phyloP scores from a whole-genome alignment of 2,888 invertebrate species.

The Spilarctia lutea region DNA sequence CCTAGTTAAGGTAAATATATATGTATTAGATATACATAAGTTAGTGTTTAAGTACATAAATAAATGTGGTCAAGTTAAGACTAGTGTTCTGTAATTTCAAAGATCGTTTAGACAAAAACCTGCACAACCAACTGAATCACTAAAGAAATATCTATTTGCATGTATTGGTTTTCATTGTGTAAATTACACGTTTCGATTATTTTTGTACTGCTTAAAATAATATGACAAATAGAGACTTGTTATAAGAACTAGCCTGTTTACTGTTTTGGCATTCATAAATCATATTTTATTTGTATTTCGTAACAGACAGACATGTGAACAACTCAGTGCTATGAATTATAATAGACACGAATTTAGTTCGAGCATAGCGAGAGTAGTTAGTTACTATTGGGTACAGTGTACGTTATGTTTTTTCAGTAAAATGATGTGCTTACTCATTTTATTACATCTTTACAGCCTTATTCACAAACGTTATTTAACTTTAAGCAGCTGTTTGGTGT shows the following conservation, averaged over 20 bases:
- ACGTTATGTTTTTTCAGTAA: background rate
- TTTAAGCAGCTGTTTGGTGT: background rate
- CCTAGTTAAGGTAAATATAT: conserved; percentile 40
- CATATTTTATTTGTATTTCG: background rate
- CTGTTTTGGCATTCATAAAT: background rate
- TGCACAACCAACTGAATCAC: background rate
- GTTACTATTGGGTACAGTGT: too few relatives aligned
- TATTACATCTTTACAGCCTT: background rate
- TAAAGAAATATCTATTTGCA: background rate
- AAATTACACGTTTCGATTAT: background rate
- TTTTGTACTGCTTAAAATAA: background rate
- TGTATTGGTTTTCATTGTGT: background rate
- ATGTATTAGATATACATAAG: conserved; percentile 35
- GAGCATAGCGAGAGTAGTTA: background rate
- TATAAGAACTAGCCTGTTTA: background rate
- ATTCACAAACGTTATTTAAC: too few relatives aligned
- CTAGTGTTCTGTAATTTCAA: conserved; percentile 16
- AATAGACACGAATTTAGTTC: background rate
- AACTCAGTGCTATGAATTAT: background rate
- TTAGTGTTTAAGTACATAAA: conserved; percentile 44
- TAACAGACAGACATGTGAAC: background rate
- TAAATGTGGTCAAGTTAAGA: conserved; percentile 32
- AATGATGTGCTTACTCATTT: background rate
- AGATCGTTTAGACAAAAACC: conserved; percentile 17
- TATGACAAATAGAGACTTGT: background rate